These are phyloP conservation scores for Urocynchramus pylzowi DNA, from an alignment of 2,113 vertebrate genomes.

Conservation along the genomic window DNA sequence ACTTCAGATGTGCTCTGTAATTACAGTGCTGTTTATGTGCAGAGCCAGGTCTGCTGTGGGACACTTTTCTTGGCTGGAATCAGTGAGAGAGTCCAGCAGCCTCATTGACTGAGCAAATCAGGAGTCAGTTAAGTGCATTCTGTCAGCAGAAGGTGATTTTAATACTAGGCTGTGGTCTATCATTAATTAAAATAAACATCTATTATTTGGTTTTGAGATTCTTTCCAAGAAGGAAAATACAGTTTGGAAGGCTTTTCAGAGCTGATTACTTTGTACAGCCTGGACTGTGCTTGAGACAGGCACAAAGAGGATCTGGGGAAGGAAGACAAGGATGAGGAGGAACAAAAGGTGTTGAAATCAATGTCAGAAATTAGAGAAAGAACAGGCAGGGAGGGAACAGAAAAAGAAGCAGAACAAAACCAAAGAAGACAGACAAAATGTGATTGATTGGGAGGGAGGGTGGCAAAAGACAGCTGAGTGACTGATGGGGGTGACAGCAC, in stretches of 20 bases:
- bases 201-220: constrained; percentile 6
- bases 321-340: neutral
- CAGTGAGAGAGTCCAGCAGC: neutral
- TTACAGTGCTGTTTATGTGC: neutral
- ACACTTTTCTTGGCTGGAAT: neutral
- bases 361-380: constrained; percentile 30
- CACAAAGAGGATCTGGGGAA: neutral
- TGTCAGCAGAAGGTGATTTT: constrained; percentile 41
- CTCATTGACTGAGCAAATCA: neutral
- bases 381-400: constrained; percentile 3
- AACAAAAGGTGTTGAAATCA: constrained; percentile 40
- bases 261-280: neutral
- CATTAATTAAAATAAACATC: constrained; percentile 40
- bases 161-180: neutral
- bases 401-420: constrained; percentile 36
- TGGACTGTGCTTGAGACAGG: neutral
- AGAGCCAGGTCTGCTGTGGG: neutral
- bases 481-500: neutral
- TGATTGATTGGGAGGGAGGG: constrained; percentile 26
- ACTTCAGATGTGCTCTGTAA: neutral
- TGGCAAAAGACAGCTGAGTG: neutral
- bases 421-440: neutral
- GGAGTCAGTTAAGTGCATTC: neutral
- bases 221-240: constrained; percentile 10
- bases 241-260: neutral